These are phyloP conservation scores for Geococcyx californianus DNA, from an alignment of 2,113 vertebrate genomes.

Conservation along the genomic window DNA sequence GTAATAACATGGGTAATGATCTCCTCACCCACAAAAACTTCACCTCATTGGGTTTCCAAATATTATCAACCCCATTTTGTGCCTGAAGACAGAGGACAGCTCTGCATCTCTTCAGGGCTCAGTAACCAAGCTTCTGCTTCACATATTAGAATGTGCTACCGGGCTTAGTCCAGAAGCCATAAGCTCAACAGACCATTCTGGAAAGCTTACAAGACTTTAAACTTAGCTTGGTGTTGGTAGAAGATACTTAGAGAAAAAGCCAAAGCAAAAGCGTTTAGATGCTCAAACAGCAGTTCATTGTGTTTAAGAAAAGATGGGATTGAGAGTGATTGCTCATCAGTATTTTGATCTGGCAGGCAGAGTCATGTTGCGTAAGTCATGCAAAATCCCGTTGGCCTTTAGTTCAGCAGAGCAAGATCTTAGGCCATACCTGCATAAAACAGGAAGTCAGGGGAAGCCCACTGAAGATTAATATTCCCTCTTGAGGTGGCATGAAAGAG, in stretches of 20 bases:
- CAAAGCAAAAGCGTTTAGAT: not conserved
- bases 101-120: not conserved
- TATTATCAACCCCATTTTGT: not conserved
- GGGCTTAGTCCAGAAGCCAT: not conserved
- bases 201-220: not conserved
- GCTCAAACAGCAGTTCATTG: not conserved
- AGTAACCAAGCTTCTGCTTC: not conserved
- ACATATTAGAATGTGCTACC: not conserved
- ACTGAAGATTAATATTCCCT: not conserved
- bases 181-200: not conserved
- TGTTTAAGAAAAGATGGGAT: not conserved
- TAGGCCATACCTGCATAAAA: not conserved
- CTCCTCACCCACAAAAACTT: not conserved
- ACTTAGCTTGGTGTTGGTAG: not conserved
- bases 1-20: accelerated
- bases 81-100: not conserved
- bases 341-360: not conserved
- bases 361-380: not conserved
- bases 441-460: not conserved
- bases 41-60: not conserved
- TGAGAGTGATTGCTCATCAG: not conserved
- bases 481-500: not conserved
- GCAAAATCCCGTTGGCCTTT: not conserved
- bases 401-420: not conserved
- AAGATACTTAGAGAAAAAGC: not conserved